Conservation (phyloP, 2,888 invertebrate species). For the Lasioglossum leucozonium region DNA sequence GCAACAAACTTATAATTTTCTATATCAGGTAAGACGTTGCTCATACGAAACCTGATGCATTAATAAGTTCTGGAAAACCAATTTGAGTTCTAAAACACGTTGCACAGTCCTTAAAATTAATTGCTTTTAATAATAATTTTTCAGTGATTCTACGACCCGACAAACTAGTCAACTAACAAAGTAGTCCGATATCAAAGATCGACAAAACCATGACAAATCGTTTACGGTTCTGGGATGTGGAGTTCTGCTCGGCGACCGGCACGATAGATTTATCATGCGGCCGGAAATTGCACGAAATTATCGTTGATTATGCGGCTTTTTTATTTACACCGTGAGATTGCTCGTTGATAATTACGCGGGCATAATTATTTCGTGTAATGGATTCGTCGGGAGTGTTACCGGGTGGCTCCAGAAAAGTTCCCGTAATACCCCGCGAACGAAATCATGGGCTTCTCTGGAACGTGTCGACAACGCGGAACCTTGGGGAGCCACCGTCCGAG, state of each 20-base stretch:
- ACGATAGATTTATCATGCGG: slow-evolving; percentile 15
- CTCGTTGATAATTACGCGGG: slow-evolving; percentile 41
- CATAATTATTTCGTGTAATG: slow-evolving; percentile 54
- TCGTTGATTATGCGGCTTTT: slow-evolving; percentile 32
- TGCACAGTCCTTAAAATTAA: too few species aligned
- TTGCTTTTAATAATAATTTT: too few species aligned
- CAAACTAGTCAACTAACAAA: neutral
- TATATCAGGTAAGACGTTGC: slow-evolving; percentile 83
- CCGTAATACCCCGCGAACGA: slow-evolving; percentile 38
- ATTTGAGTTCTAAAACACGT: too few species aligned
- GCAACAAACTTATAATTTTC: slow-evolving; percentile 90
- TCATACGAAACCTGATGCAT: slow-evolving; percentile 75
- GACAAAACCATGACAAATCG: neutral
- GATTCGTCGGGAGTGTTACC: slow-evolving; percentile 38
- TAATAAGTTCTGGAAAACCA: slow-evolving; percentile 76
- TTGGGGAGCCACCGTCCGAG: slow-evolving; percentile 61
- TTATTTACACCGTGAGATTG: slow-evolving; percentile 18
- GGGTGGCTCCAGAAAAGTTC: slow-evolving; percentile 37
- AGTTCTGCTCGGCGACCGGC: slow-evolving; percentile 12
- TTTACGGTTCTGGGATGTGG: neutral
- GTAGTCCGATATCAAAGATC: neutral
- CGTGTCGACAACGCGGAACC: slow-evolving; percentile 55
- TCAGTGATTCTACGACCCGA: neutral
- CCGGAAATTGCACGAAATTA: slow-evolving; percentile 36
- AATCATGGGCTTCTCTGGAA: slow-evolving; percentile 50